Base-by-base conservation (phyloP, 2,888 invertebrate genomes). In the Masnerella sp. region DNA sequence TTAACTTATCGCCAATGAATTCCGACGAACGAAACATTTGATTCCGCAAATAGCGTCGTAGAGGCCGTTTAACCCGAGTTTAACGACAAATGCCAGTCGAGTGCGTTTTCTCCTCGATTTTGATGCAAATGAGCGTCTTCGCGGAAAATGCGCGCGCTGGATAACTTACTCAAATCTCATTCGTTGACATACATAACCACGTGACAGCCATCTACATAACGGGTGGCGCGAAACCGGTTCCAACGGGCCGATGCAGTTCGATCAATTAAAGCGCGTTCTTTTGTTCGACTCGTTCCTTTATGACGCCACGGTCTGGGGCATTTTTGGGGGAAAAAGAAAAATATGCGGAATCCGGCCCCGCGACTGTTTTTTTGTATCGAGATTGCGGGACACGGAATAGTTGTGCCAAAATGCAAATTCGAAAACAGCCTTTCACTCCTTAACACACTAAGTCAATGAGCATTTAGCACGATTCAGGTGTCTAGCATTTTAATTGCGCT, bases 391-490 rank as follows among this genome's bases (percentile, higher is more conserved):
- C n/a, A n/a, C n/a, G n/a, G n/a, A n/a, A n/a, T n/a, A n/a, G n/a
- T 38, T 20, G 56, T 32, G n/a, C 17, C 45, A 47, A 64, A 71
- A 71, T 71, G 70, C 58, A 71, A 58, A 71, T 71, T 58, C 7
- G 8, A 43, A 54, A 14, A 14, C 9, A 38, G 58, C 64, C 70
- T 71, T 71, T 64, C 70, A 58, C 70, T 71, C 42, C 64, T 49
- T 71, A 64, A 64, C 69, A 70, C 38, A 62, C 62, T 71, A 58
- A 64, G 42, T 42, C 58, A 64, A 30, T 64, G 62, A 64, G 20
- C 58, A 64, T 58, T 56, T 38, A 54, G 56, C 49, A 18, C 51
- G 40, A 28, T 58, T 45, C 30, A 32, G 11, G 11, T 18, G 56
- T 42, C 56, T 43, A 61, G 47, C 25, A 56, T 56, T 61, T 62